Conservation (phyloP, 1,140 invertebrate genomes). For the Bombus breviceps region DNA sequence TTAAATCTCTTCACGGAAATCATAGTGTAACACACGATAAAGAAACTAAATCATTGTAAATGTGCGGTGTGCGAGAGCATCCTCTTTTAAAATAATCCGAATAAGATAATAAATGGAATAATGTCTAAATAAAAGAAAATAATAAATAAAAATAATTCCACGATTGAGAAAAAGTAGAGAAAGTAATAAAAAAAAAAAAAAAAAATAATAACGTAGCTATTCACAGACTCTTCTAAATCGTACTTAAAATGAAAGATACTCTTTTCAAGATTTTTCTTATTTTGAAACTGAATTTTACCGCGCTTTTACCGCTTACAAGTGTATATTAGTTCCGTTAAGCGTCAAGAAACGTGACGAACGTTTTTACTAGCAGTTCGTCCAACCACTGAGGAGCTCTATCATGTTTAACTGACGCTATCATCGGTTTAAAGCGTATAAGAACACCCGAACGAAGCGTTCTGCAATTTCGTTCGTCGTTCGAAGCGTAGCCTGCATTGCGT, state of each 20-base stretch:
- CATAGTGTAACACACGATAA: background rate
- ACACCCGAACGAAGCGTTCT: background rate
- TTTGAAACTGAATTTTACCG: background rate
- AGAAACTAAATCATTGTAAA: too few species aligned
- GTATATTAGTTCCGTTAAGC: too few species aligned
- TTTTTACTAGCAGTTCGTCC: background rate
- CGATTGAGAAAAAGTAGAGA: background rate
- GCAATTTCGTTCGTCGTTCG: background rate
- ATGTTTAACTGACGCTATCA: background rate
- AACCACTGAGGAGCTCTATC: background rate
- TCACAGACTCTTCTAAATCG: background rate
- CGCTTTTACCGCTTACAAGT: too few species aligned
- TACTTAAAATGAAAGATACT: background rate
- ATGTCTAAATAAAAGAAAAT: too few species aligned
- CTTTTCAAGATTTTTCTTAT: background rate
- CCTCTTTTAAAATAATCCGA: background rate
- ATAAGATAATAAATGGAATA: too few species aligned
- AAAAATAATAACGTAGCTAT: background rate
- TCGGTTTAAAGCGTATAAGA: background rate
- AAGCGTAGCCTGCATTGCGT: background rate
- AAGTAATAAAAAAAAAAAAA: background rate
- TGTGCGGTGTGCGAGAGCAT: background rate
- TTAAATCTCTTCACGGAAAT: background rate
- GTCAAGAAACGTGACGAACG: background rate
- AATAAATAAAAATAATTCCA: background rate